Conservation (phyloP, 2,113 vertebrate genomes). For the Otis tarda region DNA sequence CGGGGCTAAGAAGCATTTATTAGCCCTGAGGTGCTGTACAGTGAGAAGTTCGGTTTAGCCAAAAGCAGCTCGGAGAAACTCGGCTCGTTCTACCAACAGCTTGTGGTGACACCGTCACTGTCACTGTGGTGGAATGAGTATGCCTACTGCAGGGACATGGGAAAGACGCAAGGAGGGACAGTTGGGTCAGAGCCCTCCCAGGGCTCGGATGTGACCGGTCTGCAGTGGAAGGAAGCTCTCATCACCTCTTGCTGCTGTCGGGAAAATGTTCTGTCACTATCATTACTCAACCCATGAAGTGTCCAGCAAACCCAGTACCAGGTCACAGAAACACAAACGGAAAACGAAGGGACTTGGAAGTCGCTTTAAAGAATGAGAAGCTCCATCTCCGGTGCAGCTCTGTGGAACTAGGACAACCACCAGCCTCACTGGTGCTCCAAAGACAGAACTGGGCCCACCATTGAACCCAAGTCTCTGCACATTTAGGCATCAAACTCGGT, state of each 20-base stretch:
- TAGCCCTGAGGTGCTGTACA: background rate
- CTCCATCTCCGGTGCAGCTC: background rate
- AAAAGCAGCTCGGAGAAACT: background rate
- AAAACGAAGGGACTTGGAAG: background rate
- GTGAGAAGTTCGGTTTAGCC: background rate
- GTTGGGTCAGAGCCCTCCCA: background rate
- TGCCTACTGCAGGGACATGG: background rate
- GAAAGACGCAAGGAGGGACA: background rate
- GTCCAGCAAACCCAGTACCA: background rate
- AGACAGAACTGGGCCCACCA: background rate
- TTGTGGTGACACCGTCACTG: background rate
- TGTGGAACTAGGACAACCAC: background rate
- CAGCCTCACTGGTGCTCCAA: background rate
- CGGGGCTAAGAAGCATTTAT: background rate
- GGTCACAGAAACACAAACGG: background rate
- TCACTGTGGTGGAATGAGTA: background rate
- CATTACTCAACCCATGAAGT: background rate
- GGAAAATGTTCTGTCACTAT: background rate
- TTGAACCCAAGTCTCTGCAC: accelerated
- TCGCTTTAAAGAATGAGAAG: background rate
- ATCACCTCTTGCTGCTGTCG: background rate
- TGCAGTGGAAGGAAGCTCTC: background rate
- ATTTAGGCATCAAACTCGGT: accelerated
- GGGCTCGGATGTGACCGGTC: background rate
- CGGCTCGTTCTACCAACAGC: background rate